phyloP scores from a whole-genome alignment of 2,888 invertebrate species.

The Cheilosia pagana region DNA sequence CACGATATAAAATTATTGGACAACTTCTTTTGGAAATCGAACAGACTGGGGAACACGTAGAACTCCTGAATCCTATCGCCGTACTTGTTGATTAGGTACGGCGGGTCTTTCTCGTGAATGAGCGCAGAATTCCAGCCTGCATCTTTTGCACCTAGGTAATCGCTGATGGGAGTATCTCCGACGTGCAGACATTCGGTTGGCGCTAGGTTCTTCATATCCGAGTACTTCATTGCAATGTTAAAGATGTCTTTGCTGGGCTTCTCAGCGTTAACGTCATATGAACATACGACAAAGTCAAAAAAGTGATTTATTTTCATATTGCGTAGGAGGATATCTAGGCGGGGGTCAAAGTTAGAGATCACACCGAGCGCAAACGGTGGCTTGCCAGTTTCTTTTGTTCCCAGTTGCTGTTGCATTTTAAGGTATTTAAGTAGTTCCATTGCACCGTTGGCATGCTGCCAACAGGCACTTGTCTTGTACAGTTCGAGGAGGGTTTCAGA shows the following conservation, averaged over 20 bases:
- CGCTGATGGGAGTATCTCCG: slow-evolving; percentile 90
- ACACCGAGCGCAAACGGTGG: slow-evolving; percentile 86
- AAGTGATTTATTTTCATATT: slow-evolving; percentile 87
- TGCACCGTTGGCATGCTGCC: slow-evolving; percentile 88
- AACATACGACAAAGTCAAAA: slow-evolving; percentile 92
- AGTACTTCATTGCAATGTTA: slow-evolving; percentile 85
- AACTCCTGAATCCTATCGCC: slow-evolving; percentile 82
- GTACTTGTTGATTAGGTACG: slow-evolving; percentile 82
- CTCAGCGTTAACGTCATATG: slow-evolving; percentile 89
- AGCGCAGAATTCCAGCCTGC: slow-evolving; percentile 90
- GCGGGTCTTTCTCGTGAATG: slow-evolving; percentile 82
- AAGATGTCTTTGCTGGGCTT: slow-evolving; percentile 92
- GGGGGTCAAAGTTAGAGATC: slow-evolving; percentile 95
- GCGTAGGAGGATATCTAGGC: slow-evolving; percentile 88
- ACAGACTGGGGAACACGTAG: slow-evolving; percentile 84
- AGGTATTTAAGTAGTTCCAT: slow-evolving; percentile 87
- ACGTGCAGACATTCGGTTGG: slow-evolving; percentile 91
- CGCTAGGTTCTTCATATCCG: slow-evolving; percentile 82
- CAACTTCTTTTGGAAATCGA: slow-evolving; percentile 84
- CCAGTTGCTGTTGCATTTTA: slow-evolving; percentile 78
- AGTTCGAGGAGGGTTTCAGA: slow-evolving; percentile 87
- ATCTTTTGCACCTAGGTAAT: slow-evolving; percentile 90
- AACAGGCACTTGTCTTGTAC: slow-evolving; percentile 89
- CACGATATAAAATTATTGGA: slow-evolving; percentile 80
- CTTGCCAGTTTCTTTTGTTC: slow-evolving; percentile 73